Base-by-base conservation (phyloP, 2,113 vertebrate genomes). In the Natator depressus region DNA sequence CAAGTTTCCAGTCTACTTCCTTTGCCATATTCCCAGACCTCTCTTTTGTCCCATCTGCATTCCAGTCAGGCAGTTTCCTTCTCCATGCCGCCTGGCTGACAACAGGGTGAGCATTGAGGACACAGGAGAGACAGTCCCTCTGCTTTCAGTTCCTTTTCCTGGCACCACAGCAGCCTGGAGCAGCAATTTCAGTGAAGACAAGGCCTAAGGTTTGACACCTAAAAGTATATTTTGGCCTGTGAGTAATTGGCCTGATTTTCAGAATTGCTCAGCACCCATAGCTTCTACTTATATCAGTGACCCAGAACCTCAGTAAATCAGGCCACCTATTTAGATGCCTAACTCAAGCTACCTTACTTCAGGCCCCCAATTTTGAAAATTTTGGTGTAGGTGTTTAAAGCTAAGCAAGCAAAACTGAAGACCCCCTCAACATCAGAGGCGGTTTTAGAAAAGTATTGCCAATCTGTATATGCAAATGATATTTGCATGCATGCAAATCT, bases 281-380 rank as follows among this genome's bases (percentile, higher is more conserved):
- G 4, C 79, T 87, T 59, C 50, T 79, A 42, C 10, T 46, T 25
- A 38, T 10, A 75, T 75, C 38, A 85, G 27, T 8, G 59, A 16
- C 10, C n/a, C 65, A 69, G 8, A 31, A 27, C 16, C 10, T 51
- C 12, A 72, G n/a, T 16, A 8, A 27, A 14, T 81, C 24, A 31
- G 1, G 0, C 50, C 49, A 76, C 5, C 27, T 89, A 12, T 5
- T 38, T 49, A 13, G 10, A 9, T 10, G 59, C 84, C 38, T 51
- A 1, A 0, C 31, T 65, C 16, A 1, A 38, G 20, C 35, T 3
- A 8, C n/a, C 7, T 3, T 10, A 38, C 27, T 8, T 0, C 10
- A 85, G 31, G 4, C 3, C n/a, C 75, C 42, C 72, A 84, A 16
- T 69, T 87, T 83, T 55, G 57, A 54, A 92, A 31, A 2, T 78